Evolutionary conservation across 2,888 invertebrate species (phyloP), one percentile per base, ranked within the genome.

Genomic region (Ennomos quercinarius): DNA sequence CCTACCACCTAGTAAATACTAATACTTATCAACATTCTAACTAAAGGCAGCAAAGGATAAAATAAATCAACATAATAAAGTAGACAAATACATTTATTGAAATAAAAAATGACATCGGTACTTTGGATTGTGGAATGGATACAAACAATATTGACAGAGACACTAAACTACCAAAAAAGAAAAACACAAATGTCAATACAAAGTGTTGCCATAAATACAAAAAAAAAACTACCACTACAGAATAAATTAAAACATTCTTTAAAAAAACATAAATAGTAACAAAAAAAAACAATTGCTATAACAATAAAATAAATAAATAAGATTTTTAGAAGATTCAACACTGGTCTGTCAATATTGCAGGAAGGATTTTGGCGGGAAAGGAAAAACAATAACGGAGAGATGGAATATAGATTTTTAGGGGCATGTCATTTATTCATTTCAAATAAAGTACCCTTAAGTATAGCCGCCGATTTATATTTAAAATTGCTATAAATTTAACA

Each of bases 311-410:
- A 83, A 87, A 90, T 87, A 90, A 88, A 90, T 86, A 89, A 76
- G 85, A 84, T 91, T 70, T 67, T 74, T 74, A 60, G 84, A 84
- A 86, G 86, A 88, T 84, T 86, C 92, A 93, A 93, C 93, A 92
- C 92, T 86, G 93, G 90, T 80, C 93, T 93, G 93, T 93, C 93
- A 93, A 93, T 93, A 93, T 93, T 92, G 93, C 81, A 77, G 75
- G 70, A 61, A 42, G 80, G 83, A 72, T 37, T 61, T 66, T 60
- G 65, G 66, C 60, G 74, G 76, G 74, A 70, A 63, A 64, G 66
- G 64, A 59, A 63, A 58, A 55, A 61, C 53, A 58, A 65, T 52
- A 62, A 68, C 72, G 72, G 55, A 69, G 73, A 55, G 34, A 10
- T 40, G 60, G 48, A 36, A 50, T 42, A 38, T 38, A 17, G 50